Evolutionary conservation across 2,113 vertebrate species (phyloP).

Genomic region (Motacilla alba): DNA sequence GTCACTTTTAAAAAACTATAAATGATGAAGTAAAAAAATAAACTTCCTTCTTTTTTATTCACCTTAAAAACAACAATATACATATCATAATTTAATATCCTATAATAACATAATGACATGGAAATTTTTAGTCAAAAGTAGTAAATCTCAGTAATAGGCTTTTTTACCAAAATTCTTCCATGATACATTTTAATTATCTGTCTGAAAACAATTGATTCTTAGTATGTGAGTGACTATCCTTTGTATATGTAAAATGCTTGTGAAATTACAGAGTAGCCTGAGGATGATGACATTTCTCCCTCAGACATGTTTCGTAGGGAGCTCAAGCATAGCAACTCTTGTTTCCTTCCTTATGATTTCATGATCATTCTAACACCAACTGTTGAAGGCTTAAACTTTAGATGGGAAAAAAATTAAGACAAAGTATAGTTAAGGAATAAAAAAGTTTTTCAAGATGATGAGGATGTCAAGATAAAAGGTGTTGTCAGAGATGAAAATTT

Average conservation of each 20-base stretch:
- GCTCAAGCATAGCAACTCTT: not conserved
- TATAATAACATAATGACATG: not conserved
- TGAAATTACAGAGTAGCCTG: not conserved
- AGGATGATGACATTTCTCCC: not conserved
- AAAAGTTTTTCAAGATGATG: not conserved
- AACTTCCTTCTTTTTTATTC: too few relatives aligned
- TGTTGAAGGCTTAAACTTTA: not conserved
- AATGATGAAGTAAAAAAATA: too few relatives aligned
- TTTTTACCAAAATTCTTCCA: not conserved
- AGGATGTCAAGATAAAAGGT: not conserved
- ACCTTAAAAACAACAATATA: too few relatives aligned
- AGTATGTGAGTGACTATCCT: fast-evolving
- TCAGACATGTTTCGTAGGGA: fast-evolving
- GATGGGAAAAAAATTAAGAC: not conserved
- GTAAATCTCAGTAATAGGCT: not conserved
- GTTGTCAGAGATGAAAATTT: not conserved
- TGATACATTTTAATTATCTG: not conserved
- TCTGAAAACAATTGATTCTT: not conserved
- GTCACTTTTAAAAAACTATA: too few relatives aligned
- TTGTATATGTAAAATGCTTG: not conserved
- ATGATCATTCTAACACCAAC: not conserved
- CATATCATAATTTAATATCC: too few relatives aligned
- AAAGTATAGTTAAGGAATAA: not conserved
- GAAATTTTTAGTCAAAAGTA: not conserved
- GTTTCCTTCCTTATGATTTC: not conserved